Base-by-base conservation (phyloP, 2,888 invertebrate genomes). In the Blastobasis adustella region DNA sequence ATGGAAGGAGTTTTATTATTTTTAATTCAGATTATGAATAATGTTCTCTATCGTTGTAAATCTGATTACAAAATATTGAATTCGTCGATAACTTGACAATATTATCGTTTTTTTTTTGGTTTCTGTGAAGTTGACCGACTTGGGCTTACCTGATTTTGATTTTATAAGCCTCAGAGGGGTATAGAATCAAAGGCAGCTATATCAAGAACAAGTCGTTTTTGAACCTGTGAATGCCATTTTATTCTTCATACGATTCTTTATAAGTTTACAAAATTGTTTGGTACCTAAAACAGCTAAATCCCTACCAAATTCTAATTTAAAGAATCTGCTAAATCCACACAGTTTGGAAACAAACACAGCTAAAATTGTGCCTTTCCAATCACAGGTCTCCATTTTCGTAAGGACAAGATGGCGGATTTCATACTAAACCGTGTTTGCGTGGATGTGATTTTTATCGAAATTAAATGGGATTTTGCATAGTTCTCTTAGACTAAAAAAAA, bases 1-100 rank as follows among this genome's bases (percentile, higher is more conserved):
- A 51, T 53, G 41, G 39, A 53, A 39, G 52, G 49, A 55, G 49
- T 48, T 55, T 51, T 55, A 53, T 53, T 46, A 51, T 37, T 53
- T 49, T 40, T 41, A 55, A 53, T 55, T 51, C 51, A 51, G 46
- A 55, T 53, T 55, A 51, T 55, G 38, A 49, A 8, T 51, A 53
- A 46, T 53, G 43, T 55, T 53, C 45, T 45, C 49, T 38, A 37
- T 53, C 51, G 53, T 55, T 55, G 45, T 51, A 55, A 55, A 51
- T 51, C 49, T 51, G 43, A 45, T 46, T 50, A 51, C 40, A 53
- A 50, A 57, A 57, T 53, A 54, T 54, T 36, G 53, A 42, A 50
- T 46, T 50, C 37, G 10, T 44, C 10, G 44, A 7, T 44, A 44
- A 8, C 7, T 49, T 44, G 45, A 52, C 45, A 48, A 49, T 44